A percentile compares a stretch with the other conserved stretches of the same genome.
Evolutionary conservation across 1,140 invertebrate species (phyloP).

Genomic region (Leptinotarsa texana): DNA sequence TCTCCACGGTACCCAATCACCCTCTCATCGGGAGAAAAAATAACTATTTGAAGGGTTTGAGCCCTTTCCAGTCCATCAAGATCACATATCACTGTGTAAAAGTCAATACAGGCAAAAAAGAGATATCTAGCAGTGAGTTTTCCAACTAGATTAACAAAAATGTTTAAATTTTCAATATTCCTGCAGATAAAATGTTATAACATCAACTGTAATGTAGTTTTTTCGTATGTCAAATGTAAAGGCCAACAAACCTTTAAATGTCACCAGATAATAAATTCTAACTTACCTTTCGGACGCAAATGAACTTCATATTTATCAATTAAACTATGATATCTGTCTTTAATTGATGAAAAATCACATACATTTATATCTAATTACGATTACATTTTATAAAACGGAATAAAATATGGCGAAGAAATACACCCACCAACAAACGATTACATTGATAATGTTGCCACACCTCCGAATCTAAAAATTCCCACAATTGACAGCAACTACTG

Average conservation of each 20-base stretch:
- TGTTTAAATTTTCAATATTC: too few species aligned
- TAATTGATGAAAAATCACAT: constrained; percentile 5
- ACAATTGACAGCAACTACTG: neutral
- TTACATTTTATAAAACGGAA: constrained; percentile 32
- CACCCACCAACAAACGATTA: constrained; percentile 33
- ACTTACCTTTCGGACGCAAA: constrained; percentile 12
- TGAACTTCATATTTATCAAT: constrained; percentile 17
- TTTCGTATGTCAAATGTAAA: constrained; percentile 37
- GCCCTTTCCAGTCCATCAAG: too few species aligned
- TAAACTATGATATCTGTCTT: constrained; percentile 15
- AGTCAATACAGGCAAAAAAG: too few species aligned
- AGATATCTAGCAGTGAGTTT: too few species aligned
- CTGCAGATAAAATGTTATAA: too few species aligned
- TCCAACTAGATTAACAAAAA: too few species aligned
- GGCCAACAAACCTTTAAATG: constrained; percentile 38
- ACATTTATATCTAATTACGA: constrained; percentile 6
- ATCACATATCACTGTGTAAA: too few species aligned
- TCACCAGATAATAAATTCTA: constrained; percentile 13
- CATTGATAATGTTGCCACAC: constrained; percentile 16
- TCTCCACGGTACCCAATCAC: too few species aligned
- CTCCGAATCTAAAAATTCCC: constrained; percentile 6
- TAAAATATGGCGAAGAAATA: constrained; percentile 39
- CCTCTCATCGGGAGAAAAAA: too few species aligned
- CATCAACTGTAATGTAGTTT: constrained; percentile 15
- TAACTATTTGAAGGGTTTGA: too few species aligned